Conservation (phyloP, 2,797 vertebrate genomes). For the Microhierax caerulescens region DNA sequence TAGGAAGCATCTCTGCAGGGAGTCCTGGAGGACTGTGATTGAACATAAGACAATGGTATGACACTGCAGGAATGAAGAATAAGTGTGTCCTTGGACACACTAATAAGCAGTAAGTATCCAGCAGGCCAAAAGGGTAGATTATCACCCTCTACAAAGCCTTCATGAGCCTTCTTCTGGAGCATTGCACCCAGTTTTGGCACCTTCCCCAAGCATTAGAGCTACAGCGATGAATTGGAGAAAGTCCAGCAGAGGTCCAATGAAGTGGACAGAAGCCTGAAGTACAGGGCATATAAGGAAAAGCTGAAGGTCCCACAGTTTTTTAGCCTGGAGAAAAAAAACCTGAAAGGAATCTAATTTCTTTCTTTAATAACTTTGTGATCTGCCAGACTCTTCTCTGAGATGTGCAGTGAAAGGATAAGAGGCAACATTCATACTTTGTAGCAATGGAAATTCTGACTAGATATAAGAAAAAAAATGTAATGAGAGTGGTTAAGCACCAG, state of each 20-base stretch:
- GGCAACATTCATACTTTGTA: neutral
- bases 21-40: neutral
- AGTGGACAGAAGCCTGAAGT: neutral
- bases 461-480: neutral
- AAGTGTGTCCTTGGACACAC: neutral
- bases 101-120: neutral
- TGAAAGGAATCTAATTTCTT: neutral
- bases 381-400: neutral
- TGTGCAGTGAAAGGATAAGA: neutral
- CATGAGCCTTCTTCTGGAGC: neutral
- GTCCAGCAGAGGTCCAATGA: neutral
- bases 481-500: neutral
- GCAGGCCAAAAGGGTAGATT: neutral
- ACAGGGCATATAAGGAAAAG: neutral
- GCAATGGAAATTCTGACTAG: neutral
- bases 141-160: neutral
- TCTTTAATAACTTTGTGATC: neutral
- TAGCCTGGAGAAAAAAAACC: neutral
- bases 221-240: neutral
- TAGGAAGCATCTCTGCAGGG: neutral
- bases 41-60: neutral
- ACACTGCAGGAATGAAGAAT: rapidly evolving
- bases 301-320: neutral
- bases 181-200: neutral
- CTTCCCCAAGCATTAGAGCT: neutral